Evolutionary conservation across 2,888 invertebrate genomes (phyloP).

Genomic region (Polymixis flavicincta): DNA sequence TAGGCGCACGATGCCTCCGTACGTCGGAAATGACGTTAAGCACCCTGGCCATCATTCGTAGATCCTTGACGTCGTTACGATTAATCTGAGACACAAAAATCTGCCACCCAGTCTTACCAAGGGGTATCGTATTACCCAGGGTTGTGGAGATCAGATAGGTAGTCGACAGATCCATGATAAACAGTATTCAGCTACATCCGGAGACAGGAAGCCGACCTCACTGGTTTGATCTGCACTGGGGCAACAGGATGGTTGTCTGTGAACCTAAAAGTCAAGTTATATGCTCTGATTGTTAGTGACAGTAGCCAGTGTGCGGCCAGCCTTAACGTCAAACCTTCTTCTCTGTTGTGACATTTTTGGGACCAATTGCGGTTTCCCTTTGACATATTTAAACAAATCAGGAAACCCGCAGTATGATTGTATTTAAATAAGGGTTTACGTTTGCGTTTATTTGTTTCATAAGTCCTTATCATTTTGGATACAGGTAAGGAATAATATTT

Average conservation of each 20-base stretch:
- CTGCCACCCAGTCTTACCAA: neutral
- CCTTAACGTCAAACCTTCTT: slow-evolving; percentile 23
- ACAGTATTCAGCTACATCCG: too few species aligned
- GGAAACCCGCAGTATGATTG: slow-evolving; percentile 8
- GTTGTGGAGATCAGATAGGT: too few species aligned
- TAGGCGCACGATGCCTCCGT: neutral
- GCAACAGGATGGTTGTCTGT: neutral
- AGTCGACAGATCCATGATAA: too few species aligned
- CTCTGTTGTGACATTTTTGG: slow-evolving; percentile 32
- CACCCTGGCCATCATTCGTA: neutral
- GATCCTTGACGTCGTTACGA: neutral
- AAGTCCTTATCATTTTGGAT: neutral
- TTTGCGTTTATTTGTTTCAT: neutral
- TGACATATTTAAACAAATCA: slow-evolving; percentile 43
- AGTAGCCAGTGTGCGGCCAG: neutral
- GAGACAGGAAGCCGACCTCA: too few species aligned
- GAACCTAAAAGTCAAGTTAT: neutral
- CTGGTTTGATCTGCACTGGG: neutral
- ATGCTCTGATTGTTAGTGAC: neutral
- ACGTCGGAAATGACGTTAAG: neutral
- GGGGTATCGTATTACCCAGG: neutral
- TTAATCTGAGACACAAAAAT: neutral
- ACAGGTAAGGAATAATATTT: neutral
- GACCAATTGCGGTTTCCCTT: slow-evolving; percentile 39
- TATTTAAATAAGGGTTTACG: slow-evolving; percentile 25